Evolutionary conservation across 64 coral and sea anemone species (phyloP).

Genomic region (Montipora capricornis): DNA sequence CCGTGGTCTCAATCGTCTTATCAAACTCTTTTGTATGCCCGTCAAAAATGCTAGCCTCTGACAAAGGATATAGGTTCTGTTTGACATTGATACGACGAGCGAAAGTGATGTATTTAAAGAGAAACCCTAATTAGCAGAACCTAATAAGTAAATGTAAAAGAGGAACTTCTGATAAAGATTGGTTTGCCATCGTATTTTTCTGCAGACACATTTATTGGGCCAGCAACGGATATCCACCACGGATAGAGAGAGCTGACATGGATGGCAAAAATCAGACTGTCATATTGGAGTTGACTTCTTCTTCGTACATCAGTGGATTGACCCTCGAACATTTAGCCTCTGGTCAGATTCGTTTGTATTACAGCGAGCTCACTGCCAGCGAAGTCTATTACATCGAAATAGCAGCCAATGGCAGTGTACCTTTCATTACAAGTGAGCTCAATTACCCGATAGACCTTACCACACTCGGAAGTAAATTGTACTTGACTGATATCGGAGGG

Average conservation of each 20-base stretch:
- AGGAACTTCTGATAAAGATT: not conserved
- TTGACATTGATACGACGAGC: too few species aligned
- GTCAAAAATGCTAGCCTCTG: too few species aligned
- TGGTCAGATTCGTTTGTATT: slow-evolving; percentile 11
- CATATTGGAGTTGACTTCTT: not conserved
- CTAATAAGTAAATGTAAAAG: too few species aligned
- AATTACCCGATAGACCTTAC: not conserved
- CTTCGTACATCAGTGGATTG: not conserved
- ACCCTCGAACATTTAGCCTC: not conserved
- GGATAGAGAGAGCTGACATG: slow-evolving; percentile 32
- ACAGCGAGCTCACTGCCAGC: not conserved
- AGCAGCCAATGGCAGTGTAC: not conserved
- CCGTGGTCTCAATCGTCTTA: too few species aligned
- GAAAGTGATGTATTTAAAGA: too few species aligned
- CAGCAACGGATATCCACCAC: not conserved
- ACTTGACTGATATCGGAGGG: not conserved
- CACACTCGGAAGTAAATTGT: not conserved
- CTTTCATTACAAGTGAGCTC: not conserved
- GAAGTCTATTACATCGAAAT: slow-evolving; percentile 32
- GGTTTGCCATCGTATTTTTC: not conserved
- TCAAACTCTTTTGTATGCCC: too few species aligned
- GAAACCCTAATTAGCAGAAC: too few species aligned
- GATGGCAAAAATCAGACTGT: slow-evolving; percentile 19
- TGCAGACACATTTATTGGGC: slow-evolving; percentile 36
- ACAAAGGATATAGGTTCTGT: too few species aligned